Base-by-base conservation (phyloP, 2,888 invertebrate species). In the Colostygia pectinataria region DNA sequence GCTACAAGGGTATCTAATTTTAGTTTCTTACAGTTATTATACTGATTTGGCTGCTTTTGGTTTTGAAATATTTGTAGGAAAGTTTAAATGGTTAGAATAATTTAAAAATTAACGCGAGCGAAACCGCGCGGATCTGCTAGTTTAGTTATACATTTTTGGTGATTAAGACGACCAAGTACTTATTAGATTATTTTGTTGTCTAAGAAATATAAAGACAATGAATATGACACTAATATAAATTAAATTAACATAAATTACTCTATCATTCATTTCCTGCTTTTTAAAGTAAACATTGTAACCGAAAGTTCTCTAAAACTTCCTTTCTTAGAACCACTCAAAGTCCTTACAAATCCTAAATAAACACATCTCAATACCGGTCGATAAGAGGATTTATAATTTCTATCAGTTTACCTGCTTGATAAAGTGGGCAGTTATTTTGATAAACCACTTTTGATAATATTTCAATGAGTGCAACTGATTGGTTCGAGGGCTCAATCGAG, bases 351-450 rank as follows among this genome's bases (percentile, higher is more conserved):
- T 46, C 52, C 46, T 52, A 52, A 52, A 39, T 24, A 41, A 52
- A 52, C 46, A 52, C 13, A 50, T 31, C 31, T 46, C 38, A 29
- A 49, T 51, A 40, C 31, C 9, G 8, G 28, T 48, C 42, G 46
- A 49, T 55, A 36, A 44, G 42, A 10, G 44, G 52, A 54, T 54
- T 51, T 56, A 43, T 56, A 32, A 36, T 14, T 41, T 44, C 28
- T 50, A 53, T 48, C 44, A 12, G 27, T 40, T 28, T 55, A 51
- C 53, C 55, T 41, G 18, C 18, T 23, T 53, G 57, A 59, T 46
- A 36, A 29, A 55, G 24, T 50, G 40, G 48, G 42, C 33, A 53
- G 59, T 51, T 51, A 44, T 51, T 37, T 29, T 53, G 57, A 59
- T 44, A 53, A 41, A 51, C 41, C 39, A 29, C 33, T 37, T 51